phyloP scores from a whole-genome alignment of 2,113 vertebrate genomes.

The Propithecus coquereli region DNA sequence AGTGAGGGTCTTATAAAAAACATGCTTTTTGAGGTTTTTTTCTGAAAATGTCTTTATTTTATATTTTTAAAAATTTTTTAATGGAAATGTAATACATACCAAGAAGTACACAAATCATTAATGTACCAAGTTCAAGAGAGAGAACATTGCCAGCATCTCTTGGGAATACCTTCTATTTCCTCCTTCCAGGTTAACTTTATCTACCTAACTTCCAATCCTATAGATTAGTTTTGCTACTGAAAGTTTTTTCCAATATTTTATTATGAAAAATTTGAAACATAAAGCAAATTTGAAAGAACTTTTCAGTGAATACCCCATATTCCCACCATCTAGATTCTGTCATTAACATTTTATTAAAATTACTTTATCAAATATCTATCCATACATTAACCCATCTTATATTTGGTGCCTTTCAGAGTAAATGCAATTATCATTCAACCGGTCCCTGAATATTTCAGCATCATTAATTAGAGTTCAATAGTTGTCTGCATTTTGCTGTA shows the following conservation, averaged over 20 bases:
- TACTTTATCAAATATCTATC: neutral
- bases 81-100: neutral
- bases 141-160: neutral
- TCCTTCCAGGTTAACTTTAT: neutral
- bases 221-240: neutral
- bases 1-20: neutral
- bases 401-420: neutral
- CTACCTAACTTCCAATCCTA: neutral
- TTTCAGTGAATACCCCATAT: neutral
- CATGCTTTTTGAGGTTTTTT: neutral
- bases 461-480: neutral
- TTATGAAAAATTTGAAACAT: neutral
- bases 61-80: neutral
- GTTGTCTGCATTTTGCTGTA: neutral
- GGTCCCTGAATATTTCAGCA: neutral
- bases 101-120: neutral
- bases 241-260: neutral
- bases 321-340: neutral
- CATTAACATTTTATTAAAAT: neutral
- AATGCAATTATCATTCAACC: neutral
- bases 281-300: neutral
- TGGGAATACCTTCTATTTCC: neutral
- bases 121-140: neutral
- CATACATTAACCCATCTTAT: neutral
- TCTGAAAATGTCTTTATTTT: neutral